Base-by-base conservation (phyloP, 1,140 invertebrate species). In the Mesaphorura yosii region DNA sequence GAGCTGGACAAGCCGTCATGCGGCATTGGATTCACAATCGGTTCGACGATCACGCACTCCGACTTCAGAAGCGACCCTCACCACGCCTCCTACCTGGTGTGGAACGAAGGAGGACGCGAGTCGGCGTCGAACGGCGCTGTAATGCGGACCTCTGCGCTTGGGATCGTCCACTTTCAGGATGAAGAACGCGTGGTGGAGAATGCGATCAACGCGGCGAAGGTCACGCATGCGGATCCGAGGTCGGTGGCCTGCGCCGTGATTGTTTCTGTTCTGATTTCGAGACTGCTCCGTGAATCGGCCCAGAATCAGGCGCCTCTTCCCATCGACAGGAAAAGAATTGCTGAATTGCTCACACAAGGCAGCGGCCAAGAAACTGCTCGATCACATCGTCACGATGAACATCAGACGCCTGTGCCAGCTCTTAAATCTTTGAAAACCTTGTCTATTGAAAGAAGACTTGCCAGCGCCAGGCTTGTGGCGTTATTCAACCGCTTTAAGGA, bases 201-300 rank as follows among this genome's bases (percentile, higher is more conserved):
- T 46, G n/a, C 29, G 1, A 40, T 58, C 12, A 39, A 26, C 20
- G 51, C 47, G 28, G 51, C 57, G n/a, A 58, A 58, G 26, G 48
- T 51, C 1, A 58, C 57, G n/a, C 57, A 58, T 27, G 51, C 57
- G 7, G 57, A 58, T 47, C 57, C 57, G 27, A 47, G 57, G 34
- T 48, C 31, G 17, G 41, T 53, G 6, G n/a, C 26, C 6, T 25
- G 31, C 40, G 48, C 48, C 5, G 31, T 50, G 6, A 50, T 50
- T 39, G 48, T 50, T 5, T 39, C 31, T 6, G 37, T 50, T 6
- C 22, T 50, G 3, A 39, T 50, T 23, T 39, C 31, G 7, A 10
- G 22, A 50, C 20, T 50, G 48, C 48, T 50, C 14, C 20, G 48
- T 6, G 48, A 38, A n/a, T 5, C 25, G 22, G 7, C 17, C 22